Base-by-base conservation (phyloP, 2,797 vertebrate species). In the Morelia viridis region DNA sequence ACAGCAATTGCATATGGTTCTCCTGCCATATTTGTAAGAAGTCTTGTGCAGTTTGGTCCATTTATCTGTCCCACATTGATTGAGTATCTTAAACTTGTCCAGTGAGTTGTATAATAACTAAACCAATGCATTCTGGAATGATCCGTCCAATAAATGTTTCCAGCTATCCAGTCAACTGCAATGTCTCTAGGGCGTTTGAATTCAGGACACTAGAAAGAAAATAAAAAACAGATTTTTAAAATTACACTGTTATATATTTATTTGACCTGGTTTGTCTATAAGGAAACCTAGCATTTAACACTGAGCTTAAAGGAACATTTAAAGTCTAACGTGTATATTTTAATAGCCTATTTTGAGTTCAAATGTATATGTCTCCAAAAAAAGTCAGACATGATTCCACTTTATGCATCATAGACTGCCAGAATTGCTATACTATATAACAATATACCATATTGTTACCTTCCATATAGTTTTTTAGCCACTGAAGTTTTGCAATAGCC, bases 121-220 rank as follows among this genome's bases (percentile, higher is more conserved):
- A 99, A 99, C 99, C 99, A 99, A 92, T 99, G 99, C 99, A 99
- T 99, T 95, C 99, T 98, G 65, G 99, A 99, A 95, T 99, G 99
- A 96, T 99, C 99, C 1, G 99, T 99, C 99, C 99, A 99, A 93
- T 99, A 99, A 97, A 99, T 96, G 95, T 99, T 99, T 93, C 99
- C 99, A 93, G 99, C 98, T 95, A 99, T 98, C 99, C 99, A 99
- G 97, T 99, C 99, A 95, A 99, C 98, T 76, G 99, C 98, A 96
- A 99, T 98, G 91, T 99, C 99, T 94, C 99, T 97, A 28, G 99
- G 99, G 76, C 99, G 98, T 96, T 98, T 98, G 96, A 99, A 99
- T 96, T 99, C 99, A 95, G 99, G 98, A 95, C 99, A 99, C 99
- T 99, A 96, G 86, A 95, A 97, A 91, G 9, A 80, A 57, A 80